Conservation (phyloP, 2,888 invertebrate genomes). For the Byasa hedistus region DNA sequence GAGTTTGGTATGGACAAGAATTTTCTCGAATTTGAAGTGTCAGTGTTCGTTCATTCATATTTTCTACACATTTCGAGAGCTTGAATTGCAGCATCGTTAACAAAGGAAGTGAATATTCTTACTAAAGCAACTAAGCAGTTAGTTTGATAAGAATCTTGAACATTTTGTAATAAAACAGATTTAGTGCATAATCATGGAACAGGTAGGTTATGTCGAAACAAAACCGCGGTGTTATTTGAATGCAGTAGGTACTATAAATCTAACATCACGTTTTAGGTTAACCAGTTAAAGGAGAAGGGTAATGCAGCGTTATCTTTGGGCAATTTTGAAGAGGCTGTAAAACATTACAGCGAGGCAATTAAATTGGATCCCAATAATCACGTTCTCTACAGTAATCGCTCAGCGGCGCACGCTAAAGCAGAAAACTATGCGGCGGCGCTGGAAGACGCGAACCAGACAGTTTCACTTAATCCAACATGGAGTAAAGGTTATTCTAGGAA, state of each 20-base stretch:
- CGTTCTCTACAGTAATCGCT: slow-evolving; percentile 94
- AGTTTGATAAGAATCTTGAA: slow-evolving; percentile 18
- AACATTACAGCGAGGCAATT: slow-evolving; percentile 90
- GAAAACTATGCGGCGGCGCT: slow-evolving; percentile 87
- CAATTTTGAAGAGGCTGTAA: slow-evolving; percentile 88
- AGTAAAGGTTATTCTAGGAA: slow-evolving; percentile 93
- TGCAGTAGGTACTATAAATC: slow-evolving; percentile 32
- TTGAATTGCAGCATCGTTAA: slow-evolving; percentile 30
- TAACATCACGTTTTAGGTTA: slow-evolving; percentile 80
- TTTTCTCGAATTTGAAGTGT: slow-evolving; percentile 75
- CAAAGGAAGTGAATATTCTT: slow-evolving; percentile 32
- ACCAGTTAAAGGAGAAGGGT: slow-evolving; percentile 91
- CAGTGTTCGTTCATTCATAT: slow-evolving; percentile 46
- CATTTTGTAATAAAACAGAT: slow-evolving; percentile 25
- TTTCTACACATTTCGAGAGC: slow-evolving; percentile 34
- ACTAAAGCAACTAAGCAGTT: slow-evolving; percentile 14
- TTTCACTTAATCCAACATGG: slow-evolving; percentile 91
- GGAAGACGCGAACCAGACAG: slow-evolving; percentile 91
- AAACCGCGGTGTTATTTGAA: slow-evolving; percentile 34
- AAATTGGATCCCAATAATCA: slow-evolving; percentile 88
- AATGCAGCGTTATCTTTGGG: slow-evolving; percentile 90
- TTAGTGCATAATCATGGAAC: slow-evolving; percentile 57
- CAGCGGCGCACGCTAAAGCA: slow-evolving; percentile 93
- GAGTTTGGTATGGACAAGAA: slow-evolving; percentile 48
- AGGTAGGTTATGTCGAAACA: slow-evolving; percentile 68